Evolutionary conservation across 2,797 vertebrate genomes (phyloP), one percentile per base, ranked within the genome.

Genomic region (Pelobates cultripes): DNA sequence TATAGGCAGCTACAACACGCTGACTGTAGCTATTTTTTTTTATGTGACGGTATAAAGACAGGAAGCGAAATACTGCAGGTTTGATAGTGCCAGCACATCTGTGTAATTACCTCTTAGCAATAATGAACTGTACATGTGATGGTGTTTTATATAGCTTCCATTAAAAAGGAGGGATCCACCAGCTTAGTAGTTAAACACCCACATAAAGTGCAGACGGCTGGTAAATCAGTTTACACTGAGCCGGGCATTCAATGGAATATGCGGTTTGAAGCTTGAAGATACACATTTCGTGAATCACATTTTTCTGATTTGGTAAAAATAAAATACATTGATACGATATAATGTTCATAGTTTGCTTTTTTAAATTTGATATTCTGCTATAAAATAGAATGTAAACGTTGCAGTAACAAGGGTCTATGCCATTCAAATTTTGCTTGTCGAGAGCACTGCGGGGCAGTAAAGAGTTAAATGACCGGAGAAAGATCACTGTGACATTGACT

Each of bases 91-190:
- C n/a, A n/a, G n/a, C n/a, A n/a, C n/a, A n/a, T n/a, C n/a, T n/a
- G n/a, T n/a, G n/a, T n/a, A n/a, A n/a, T n/a, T n/a, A n/a, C n/a
- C n/a, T n/a, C n/a, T n/a, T n/a, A n/a, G n/a, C n/a, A n/a, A 73
- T 73, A 77, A 12, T 9, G 72, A 73, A 41, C 68, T 14, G 74
- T 13, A 60, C 0, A 51, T 41, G 72, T 51, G 10, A 70, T 68
- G 47, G 9, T 53, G 79, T 70, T 76, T 85, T 82, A 77, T 9
- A 4, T 7, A 12, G n/a, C 12, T 61, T 63, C 41, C 7, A 4
- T 51, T n/a, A 61, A 79, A 57, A 43, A 8, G 68, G 15, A 68
- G 78, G 43, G 45, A 61, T 2, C 72, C 70, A 43, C 12, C 28
- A 71, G 53, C 4, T 9, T 0, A 4, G 63, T 28, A 41, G 70